Evolutionary conservation across 2,888 invertebrate genomes (phyloP), one percentile per base, ranked within the genome.

Genomic region (Hylaea fasciaria): DNA sequence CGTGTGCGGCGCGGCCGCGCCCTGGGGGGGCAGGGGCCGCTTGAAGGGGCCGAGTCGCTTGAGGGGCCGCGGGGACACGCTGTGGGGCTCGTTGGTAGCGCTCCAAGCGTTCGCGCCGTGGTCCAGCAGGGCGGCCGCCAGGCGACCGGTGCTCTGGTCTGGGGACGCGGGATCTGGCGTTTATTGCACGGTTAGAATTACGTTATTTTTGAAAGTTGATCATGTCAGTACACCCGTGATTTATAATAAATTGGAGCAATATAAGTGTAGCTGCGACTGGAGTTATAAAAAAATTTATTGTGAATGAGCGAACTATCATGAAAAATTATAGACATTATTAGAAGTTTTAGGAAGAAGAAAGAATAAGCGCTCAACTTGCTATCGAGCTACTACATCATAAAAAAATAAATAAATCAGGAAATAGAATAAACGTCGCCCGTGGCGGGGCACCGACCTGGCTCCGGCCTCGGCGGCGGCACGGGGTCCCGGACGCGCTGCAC

Each of bases 31-130:
- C 54, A 86, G 87, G 39, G 93, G 91, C 29, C 93, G 91, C 70
- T 93, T 94, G 90, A 95, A 95, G 65, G 93, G 93, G 1, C 94
- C 94, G 72, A 95, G 93, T 53, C 96, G 95, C 80, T 95, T 95
- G 68, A 94, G 83, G 3, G 96, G 95, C 49, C 95, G 93, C 48
- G 96, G 96, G 0, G 96, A 96, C 59, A 80, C 83, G 12, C 85
- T 70, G 74, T 80, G 85, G 2, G 82, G 45, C 54, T 85, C 86
- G 32, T 71, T 62, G 52, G 76, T 67, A 22, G 76, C 79, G 80
- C 77, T 85, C 92, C 87, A 93, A 50, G 81, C 65, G 59, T 71
- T 74, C 13, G 86, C 81, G 81, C 93, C 93, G 90, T 79, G 94
- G 93, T 93, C 95, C 56, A 94, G 87, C 16, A 95, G 75, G 2